A percentile compares a stretch with the other conserved stretches of the same genome.
Conservation (phyloP, 1,140 invertebrate species). For the Macrobrachium rosenbergii region DNA sequence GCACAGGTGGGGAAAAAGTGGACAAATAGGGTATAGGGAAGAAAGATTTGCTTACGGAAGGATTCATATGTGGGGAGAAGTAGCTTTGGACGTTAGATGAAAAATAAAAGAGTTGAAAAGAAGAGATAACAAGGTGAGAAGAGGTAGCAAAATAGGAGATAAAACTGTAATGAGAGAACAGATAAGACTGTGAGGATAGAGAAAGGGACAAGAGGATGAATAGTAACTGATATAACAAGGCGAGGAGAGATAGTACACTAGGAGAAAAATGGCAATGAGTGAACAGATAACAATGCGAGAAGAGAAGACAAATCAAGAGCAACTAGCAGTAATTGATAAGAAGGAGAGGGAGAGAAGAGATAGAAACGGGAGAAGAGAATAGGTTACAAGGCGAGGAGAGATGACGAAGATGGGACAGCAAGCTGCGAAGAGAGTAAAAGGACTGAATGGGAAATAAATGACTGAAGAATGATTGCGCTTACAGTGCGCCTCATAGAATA, state of each 20-base stretch:
- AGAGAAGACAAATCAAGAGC: not conserved
- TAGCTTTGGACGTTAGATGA: not conserved
- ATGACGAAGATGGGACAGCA: not conserved
- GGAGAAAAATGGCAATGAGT: not conserved
- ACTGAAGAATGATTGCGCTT: not conserved
- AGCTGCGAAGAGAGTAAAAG: not conserved
- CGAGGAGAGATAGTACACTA: not conserved
- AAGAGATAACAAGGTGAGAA: too few species aligned
- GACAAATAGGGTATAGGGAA: not conserved
- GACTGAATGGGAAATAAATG: not conserved
- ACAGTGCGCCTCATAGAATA: too few species aligned
- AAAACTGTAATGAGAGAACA: not conserved
- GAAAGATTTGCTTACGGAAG: not conserved
- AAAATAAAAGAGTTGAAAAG: too few species aligned
- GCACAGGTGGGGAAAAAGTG: not conserved
- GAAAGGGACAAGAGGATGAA: conserved; percentile 10
- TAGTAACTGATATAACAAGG: not conserved
- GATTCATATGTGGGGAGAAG: not conserved
- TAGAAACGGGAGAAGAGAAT: too few species aligned
- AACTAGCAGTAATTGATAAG: not conserved
- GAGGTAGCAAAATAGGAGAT: not conserved
- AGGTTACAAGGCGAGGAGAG: too few species aligned
- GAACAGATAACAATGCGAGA: not conserved
- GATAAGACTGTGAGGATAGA: not conserved
- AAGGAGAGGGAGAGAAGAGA: not conserved